These are phyloP conservation scores for Petaurus breviceps DNA, from an alignment of 2,113 vertebrate species.

Conservation along the genomic window DNA sequence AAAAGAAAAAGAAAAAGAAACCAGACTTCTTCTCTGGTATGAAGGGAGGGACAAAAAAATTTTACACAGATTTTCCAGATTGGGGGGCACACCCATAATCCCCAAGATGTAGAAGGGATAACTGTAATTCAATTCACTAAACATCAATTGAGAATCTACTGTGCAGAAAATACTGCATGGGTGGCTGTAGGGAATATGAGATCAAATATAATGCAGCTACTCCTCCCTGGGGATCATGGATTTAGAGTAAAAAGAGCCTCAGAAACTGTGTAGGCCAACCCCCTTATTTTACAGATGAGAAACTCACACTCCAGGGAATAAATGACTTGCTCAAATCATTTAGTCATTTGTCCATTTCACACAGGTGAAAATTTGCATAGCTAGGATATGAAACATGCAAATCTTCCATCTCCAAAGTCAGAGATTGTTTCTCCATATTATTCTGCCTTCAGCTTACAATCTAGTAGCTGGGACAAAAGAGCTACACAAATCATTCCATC, in stretches of 20 bases:
- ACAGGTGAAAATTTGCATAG: background rate
- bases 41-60: background rate
- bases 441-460: background rate
- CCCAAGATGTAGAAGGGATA: background rate
- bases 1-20: background rate
- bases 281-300: constrained; percentile 39
- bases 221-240: background rate
- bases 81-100: background rate
- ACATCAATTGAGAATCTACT: background rate
- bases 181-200: background rate
- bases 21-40: background rate
- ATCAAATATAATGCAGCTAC: background rate
- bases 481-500: background rate
- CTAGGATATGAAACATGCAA: background rate
- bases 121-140: background rate
- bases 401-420: background rate
- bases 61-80: background rate
- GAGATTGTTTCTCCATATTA: background rate
- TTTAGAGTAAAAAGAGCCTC: background rate
- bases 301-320: background rate
- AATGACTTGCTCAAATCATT: background rate
- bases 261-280: background rate
- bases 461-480: background rate
- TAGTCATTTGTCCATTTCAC: background rate
- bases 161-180: background rate